Conservation (phyloP, 2,888 invertebrate genomes). For the Melieria omissa region DNA sequence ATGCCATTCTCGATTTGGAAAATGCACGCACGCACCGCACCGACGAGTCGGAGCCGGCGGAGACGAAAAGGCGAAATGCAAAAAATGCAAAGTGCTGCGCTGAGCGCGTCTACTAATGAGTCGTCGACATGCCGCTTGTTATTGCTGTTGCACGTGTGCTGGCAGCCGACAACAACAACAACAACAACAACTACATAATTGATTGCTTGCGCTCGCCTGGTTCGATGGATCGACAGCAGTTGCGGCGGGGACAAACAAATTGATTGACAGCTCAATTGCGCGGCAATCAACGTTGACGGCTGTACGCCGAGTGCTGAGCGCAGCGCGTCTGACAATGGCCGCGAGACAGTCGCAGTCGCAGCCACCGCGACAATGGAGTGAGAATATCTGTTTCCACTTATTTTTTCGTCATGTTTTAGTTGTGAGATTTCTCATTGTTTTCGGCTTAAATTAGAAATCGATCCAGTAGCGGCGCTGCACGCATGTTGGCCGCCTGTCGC, state of each 20-base stretch:
- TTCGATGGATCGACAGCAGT: slow-evolving; percentile 46
- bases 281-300: slow-evolving; percentile 20
- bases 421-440: neutral
- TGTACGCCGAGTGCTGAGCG: too few relatives aligned
- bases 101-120: slow-evolving; percentile 28
- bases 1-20: too few relatives aligned
- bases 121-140: slow-evolving; percentile 25
- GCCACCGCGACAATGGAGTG: too few relatives aligned
- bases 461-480: neutral
- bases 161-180: neutral
- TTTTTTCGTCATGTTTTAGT: too few relatives aligned
- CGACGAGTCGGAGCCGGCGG: too few relatives aligned
- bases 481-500: neutral
- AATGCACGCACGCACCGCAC: too few relatives aligned
- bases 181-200: slow-evolving; percentile 26
- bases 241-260: slow-evolving; percentile 46
- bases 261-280: slow-evolving; percentile 35
- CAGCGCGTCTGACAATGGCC: too few relatives aligned
- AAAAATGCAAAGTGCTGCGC: slow-evolving; percentile 3
- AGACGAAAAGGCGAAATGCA: neutral
- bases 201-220: slow-evolving; percentile 29
- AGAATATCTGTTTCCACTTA: too few relatives aligned
- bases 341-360: too few relatives aligned
- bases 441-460: slow-evolving; percentile 24
- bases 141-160: slow-evolving; percentile 29